Evolutionary conservation across 2,797 vertebrate genomes (phyloP).

Genomic region (Vespertilio murinus): DNA sequence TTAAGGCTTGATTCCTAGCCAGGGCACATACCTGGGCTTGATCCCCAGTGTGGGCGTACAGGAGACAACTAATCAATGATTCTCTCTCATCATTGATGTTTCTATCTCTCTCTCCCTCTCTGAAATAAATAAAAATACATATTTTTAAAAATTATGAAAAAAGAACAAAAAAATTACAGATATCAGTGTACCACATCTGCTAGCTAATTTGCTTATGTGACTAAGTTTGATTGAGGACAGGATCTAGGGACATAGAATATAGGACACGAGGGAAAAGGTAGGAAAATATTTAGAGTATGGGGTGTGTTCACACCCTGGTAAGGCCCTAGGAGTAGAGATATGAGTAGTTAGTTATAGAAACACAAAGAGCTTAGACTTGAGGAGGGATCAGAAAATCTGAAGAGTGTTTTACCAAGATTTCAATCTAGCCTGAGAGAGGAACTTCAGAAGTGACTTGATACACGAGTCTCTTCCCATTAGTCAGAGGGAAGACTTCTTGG

Average conservation of each 20-base stretch:
- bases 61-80: too few relatives aligned
- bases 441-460: constrained; percentile 41
- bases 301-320: background rate
- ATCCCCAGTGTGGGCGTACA: too few relatives aligned
- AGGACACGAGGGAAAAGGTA: background rate
- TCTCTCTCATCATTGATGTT: too few relatives aligned
- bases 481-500: constrained; percentile 55
- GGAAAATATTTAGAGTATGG: background rate
- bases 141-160: too few relatives aligned
- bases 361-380: background rate
- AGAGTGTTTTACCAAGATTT: background rate
- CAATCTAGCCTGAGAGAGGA: background rate
- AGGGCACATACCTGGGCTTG: too few relatives aligned
- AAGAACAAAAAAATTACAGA: background rate
- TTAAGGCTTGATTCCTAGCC: too few relatives aligned
- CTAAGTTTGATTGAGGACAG: background rate
- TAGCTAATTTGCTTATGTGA: constrained; percentile 24
- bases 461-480: background rate
- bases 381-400: background rate
- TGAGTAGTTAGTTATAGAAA: background rate
- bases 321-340: background rate
- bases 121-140: too few relatives aligned
- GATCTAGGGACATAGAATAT: background rate
- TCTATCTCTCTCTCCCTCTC: too few relatives aligned
- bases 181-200: background rate